Base-by-base conservation (phyloP, 2,113 vertebrate species). In the Azemiops feae region DNA sequence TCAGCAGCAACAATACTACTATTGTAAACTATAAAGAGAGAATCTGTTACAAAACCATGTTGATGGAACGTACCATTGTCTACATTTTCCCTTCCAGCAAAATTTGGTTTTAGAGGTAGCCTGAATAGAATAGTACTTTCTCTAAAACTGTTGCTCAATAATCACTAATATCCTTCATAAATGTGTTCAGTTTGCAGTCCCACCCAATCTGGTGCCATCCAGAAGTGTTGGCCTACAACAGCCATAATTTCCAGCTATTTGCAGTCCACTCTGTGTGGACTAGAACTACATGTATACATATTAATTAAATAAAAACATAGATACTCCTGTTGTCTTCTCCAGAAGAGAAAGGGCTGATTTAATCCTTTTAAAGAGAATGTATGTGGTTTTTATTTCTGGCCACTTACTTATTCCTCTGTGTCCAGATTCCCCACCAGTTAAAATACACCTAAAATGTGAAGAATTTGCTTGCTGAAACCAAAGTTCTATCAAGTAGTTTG, bases 41-140 rank as follows among this genome's bases (percentile, higher is more conserved):
- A 86, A 5, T 23, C 45, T 86, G 52, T 93, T 64, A 87, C 53
- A 57, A 53, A 86, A 89, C 74, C 88, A 60, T 55, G 89, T 45
- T 85, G 89, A 85, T 93, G 54, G 30, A 89, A 90, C 85, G 25
- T 45, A 25, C 54, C 30, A 86, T 93, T 85, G 69, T 93, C 69
- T 93, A 14, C 50, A 43, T 20, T 85, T 85, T 85, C 27, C 50
- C 55, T 86, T 86, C 92, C 88, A 89, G 74, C 54, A 90, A 86
- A 25, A 43, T n/a, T 58, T 30, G 69, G 53, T 34, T 85, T 93
- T 86, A 64, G 30, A 25, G 23, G 14, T 25, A 60, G 30, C 16
- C 18, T n/a, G 39, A 89, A 58, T 45, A 58, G 45, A 85, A 60
- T 90, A 23, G 12, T 25, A 23, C 23, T 90, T 86, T 74, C 54